Conservation (phyloP, 53 echinoderm and acorn worm genomes). For the Pentamera pediparva region DNA sequence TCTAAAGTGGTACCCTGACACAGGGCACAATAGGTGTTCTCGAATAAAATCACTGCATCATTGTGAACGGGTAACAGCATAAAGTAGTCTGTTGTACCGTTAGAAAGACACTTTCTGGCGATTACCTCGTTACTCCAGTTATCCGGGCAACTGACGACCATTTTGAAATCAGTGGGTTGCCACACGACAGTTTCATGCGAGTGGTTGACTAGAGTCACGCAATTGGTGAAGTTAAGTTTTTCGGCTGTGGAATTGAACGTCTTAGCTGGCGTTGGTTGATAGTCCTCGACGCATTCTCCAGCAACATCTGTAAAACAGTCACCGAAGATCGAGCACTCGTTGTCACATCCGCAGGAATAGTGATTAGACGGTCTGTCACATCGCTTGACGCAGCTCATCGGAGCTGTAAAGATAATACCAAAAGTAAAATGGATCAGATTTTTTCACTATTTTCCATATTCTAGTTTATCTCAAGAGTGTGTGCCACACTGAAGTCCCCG, state of each 20-base stretch:
- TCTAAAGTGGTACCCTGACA: not conserved
- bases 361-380: constrained; percentile 17
- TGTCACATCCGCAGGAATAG: constrained; percentile 12
- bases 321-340: not conserved
- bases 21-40: constrained; percentile 16
- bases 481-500: no score
- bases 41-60: not conserved
- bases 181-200: no score
- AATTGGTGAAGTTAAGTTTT: not conserved
- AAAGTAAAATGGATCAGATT: no score
- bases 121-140: not conserved
- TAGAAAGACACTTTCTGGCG: not conserved
- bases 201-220: no score
- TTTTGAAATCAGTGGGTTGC: not conserved
- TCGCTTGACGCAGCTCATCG: not conserved
- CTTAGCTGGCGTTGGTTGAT: not conserved
- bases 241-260: not conserved
- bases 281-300: not conserved
- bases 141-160: constrained; percentile 7
- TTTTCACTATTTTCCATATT: no score
- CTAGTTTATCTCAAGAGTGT: no score
- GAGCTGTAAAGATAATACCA: no score
- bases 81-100: not conserved
- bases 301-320: constrained; percentile 14
- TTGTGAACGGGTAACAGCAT: constrained; percentile 10